A percentile compares a stretch with the other conserved stretches of the same genome.
phyloP scores from a whole-genome alignment of 92 coral and sea anemone species.

The Epizoanthus ramosus region DNA sequence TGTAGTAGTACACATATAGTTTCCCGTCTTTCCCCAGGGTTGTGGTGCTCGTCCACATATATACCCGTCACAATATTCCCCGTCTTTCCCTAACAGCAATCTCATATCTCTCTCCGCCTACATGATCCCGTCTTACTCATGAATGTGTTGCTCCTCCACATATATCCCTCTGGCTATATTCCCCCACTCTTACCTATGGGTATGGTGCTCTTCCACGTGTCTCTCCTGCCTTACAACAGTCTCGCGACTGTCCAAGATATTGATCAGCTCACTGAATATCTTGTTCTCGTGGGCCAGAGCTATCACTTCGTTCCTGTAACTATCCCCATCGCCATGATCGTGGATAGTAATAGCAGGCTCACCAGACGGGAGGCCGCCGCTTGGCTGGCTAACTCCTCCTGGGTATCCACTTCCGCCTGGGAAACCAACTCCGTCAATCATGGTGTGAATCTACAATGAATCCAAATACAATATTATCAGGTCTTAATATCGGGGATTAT shows the following conservation, averaged over 20 bases:
- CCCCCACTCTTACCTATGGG: constrained; percentile 5
- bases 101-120: constrained; percentile 35
- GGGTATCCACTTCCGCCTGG: constrained; percentile 4
- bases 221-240: constrained; percentile 42
- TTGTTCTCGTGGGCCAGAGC: constrained; percentile 75
- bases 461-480: neutral
- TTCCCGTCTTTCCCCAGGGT: constrained; percentile 2
- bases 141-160: neutral
- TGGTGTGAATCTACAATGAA: constrained; percentile 1
- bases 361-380: neutral
- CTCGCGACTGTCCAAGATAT: constrained; percentile 59
- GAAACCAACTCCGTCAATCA: constrained; percentile 4
- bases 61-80: neutral
- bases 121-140: constrained; percentile 29
- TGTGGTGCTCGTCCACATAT: neutral
- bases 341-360: neutral
- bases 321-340: constrained; percentile 5
- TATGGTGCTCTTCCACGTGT: constrained; percentile 40
- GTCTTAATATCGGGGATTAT: neutral
- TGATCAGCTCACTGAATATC: constrained; percentile 70
- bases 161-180: neutral
- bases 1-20: too few species aligned
- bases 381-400: neutral
- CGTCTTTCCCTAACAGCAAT: constrained; percentile 21
- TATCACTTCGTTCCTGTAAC: constrained; percentile 67